Evolutionary conservation across 2,797 vertebrate species (phyloP), one percentile per base, ranked within the genome.

Genomic region (Enoplosus armatus): DNA sequence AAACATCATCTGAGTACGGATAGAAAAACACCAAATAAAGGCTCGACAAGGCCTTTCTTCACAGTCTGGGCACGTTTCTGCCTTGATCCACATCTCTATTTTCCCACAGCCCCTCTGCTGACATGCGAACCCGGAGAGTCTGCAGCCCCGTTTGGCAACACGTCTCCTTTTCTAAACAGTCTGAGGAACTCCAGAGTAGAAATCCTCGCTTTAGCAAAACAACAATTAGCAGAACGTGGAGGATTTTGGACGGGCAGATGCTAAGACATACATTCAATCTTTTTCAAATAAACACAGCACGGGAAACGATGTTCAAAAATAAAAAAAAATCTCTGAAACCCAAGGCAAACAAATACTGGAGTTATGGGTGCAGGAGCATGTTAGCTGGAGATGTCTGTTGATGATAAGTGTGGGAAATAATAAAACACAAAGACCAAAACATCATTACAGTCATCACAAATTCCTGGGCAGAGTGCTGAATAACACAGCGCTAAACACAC

Each of bases 51-150:
- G 59, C 22, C 27, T 45, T 47, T 67, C 70, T 91, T 81, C 31
- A 56, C 79, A 87, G 77, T 81, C 82, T 79, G 56, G 43, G 74
- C 90, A 91, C 65, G 67, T 79, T 79, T 56, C 73, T 61, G 79
- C 69, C 51, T 83, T 80, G 66, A 90, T 88, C 84, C 80, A 84
- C 72, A 56, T 83, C 80, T 83, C 60, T 27, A 55, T 66, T 87
- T 88, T 86, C 89, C 77, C 86, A 88, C 76, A 84, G 67, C 62
- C 66, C 56, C 72, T 74, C 58, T 58, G 79, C 78, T 79, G 85
- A 87, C 78, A 82, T 29, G 58, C 15, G 15, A 77, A 86, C 65
- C 72, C 66, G n/a, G 33, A 37, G 72, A 84, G 78, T 27, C 33
- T 37, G 35, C 53, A 59, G 75, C 84, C 74, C 55, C 1, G 6